Evolutionary conservation across 2,113 vertebrate genomes (phyloP).

Genomic region (Diadophis punctatus): DNA sequence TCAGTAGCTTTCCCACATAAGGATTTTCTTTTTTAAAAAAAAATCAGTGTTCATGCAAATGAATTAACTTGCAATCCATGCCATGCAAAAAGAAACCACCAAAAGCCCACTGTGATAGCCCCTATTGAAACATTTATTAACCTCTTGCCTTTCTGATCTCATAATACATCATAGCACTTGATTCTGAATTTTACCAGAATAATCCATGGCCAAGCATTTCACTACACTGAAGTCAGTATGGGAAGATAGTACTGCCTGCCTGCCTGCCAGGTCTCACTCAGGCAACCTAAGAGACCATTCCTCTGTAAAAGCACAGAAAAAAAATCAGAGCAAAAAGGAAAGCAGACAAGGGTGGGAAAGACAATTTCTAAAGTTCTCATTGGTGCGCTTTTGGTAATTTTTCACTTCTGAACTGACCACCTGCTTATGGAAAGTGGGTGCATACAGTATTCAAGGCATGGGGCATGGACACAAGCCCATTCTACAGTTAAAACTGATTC

Average conservation of each 20-base stretch:
- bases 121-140: neutral
- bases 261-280: neutral
- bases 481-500: neutral
- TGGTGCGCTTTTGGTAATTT: neutral
- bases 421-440: neutral
- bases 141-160: neutral
- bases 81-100: neutral
- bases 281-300: neutral
- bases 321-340: neutral
- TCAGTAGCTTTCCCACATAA: neutral
- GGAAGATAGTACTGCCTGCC: neutral
- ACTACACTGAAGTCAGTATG: neutral
- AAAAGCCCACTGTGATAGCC: neutral
- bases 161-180: neutral
- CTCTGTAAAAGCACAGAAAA: too few relatives aligned
- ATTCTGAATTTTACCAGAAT: neutral
- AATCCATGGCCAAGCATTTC: neutral
- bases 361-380: neutral
- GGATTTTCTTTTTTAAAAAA: neutral
- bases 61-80: neutral
- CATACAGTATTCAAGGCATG: neutral
- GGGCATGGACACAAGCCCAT: neutral
- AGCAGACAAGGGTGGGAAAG: neutral
- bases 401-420: neutral
- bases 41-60: neutral